phyloP scores from a whole-genome alignment of 2,888 invertebrate genomes.

The Acleris cristana region DNA sequence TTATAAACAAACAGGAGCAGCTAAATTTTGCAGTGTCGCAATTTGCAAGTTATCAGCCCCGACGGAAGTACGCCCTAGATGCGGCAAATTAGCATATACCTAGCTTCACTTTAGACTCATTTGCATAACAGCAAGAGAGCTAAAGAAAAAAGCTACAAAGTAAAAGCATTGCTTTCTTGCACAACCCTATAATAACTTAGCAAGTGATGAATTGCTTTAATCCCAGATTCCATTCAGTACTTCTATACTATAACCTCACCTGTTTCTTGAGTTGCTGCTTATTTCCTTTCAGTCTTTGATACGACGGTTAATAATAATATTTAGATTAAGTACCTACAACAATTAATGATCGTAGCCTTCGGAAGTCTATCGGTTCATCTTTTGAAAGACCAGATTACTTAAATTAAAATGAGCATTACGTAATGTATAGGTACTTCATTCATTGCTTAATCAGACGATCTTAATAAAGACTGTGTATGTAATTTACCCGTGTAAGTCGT shows the following conservation, averaged over 20 bases:
- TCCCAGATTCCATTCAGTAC: background rate
- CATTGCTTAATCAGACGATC: constrained; percentile 22
- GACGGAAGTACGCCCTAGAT: constrained; percentile 73
- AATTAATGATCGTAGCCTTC: too few relatives aligned
- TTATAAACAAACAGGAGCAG: background rate
- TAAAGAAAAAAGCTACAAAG: constrained; percentile 3
- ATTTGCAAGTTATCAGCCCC: constrained; percentile 71
- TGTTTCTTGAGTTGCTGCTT: background rate
- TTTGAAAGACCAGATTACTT: too few relatives aligned
- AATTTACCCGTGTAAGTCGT: constrained; percentile 3
- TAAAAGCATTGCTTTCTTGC: background rate
- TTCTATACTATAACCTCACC: background rate
- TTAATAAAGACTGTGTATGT: constrained; percentile 20
- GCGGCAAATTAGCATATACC: constrained; percentile 58
- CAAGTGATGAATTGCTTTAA: background rate
- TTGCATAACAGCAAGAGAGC: constrained; percentile 19
- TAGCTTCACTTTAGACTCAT: constrained; percentile 24
- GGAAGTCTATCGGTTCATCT: too few relatives aligned
- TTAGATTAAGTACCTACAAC: background rate
- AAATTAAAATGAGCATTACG: too few relatives aligned
- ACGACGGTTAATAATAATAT: background rate
- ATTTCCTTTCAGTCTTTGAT: background rate
- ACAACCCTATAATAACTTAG: too few relatives aligned
- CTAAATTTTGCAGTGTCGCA: constrained; percentile 47
- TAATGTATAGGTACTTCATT: background rate